Evolutionary conservation across 2,113 vertebrate genomes (phyloP).

Genomic region (zebrafish (Danio rerio)): GRCz12tu NC_133181.1:40109501-40110000

Average conservation of each 20-base stretch:
- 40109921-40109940: slow-evolving; percentile 8
- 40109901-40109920: slow-evolving; percentile 10
- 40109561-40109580: background rate
- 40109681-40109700: slow-evolving; percentile 66
- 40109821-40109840: background rate
- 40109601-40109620: slow-evolving; percentile 10
- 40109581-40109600: background rate
- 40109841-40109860: background rate
- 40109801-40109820: background rate
- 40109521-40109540: background rate
- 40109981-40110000: slow-evolving; percentile 6
- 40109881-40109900: background rate
- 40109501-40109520: background rate
- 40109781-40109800: slow-evolving; percentile 87
- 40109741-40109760: slow-evolving; percentile 95
- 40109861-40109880: background rate
- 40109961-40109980: slow-evolving; percentile 22
- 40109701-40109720: slow-evolving; percentile 94
- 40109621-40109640: background rate
- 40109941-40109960: background rate
- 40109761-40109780: slow-evolving; percentile 89
- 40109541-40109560: background rate
- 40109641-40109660: background rate
- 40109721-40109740: slow-evolving; percentile 97
- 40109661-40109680: slow-evolving; percentile 1